Evolutionary conservation across 2,888 invertebrate genomes (phyloP).

Genomic region (Aelia acuminata): DNA sequence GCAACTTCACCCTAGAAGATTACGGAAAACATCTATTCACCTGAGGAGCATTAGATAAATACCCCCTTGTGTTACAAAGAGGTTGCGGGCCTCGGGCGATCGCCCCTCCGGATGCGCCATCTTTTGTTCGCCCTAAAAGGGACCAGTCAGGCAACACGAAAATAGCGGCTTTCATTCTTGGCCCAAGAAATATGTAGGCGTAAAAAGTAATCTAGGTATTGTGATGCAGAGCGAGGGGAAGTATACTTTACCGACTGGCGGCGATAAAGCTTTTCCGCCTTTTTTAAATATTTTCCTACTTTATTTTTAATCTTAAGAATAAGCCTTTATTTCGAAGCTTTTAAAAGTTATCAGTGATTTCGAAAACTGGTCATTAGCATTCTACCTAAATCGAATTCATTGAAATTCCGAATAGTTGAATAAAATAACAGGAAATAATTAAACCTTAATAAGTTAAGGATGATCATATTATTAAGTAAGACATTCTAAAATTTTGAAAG

Average conservation of each 20-base stretch:
- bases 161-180: constrained; percentile 40
- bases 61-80: neutral
- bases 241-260: neutral
- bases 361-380: neutral
- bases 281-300: neutral
- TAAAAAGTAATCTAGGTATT: constrained; percentile 48
- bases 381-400: too few species aligned
- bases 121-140: constrained; percentile 46
- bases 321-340: neutral
- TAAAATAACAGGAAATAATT: too few species aligned
- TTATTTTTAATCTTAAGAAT: neutral
- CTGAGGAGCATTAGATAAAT: neutral
- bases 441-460: too few species aligned
- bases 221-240: constrained; percentile 30
- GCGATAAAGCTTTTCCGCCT: neutral
- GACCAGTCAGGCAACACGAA: constrained; percentile 22
- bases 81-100: neutral
- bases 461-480: too few species aligned
- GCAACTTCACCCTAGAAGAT: neutral
- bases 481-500: too few species aligned
- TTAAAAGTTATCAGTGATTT: neutral
- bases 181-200: constrained; percentile 26
- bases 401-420: too few species aligned
- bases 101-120: neutral
- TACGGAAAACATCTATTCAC: constrained; percentile 26